These are phyloP conservation scores for Premnoplex brunnescens DNA, from an alignment of 2,797 vertebrate genomes.

Conservation along the genomic window DNA sequence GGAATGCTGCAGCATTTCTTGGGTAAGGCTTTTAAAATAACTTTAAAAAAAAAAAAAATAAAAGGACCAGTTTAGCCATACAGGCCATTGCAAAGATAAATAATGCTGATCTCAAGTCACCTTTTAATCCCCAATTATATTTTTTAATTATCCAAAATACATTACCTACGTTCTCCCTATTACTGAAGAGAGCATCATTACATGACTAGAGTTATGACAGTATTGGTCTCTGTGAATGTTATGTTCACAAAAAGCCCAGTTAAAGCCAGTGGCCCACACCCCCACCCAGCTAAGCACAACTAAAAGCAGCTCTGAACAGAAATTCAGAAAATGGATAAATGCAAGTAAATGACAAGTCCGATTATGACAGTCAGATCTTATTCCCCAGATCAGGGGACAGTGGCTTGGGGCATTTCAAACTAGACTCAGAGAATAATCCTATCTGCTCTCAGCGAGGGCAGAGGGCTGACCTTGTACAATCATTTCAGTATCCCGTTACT, in stretches of 20 bases:
- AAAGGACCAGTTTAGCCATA: background rate
- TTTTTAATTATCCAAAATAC: background rate
- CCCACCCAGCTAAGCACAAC: background rate
- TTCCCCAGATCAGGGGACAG: background rate
- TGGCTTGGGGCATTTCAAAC: background rate
- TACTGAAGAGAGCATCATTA: background rate
- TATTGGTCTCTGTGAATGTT: background rate
- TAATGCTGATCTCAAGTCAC: background rate
- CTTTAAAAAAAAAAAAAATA: too few relatives aligned
- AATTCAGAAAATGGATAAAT: background rate
- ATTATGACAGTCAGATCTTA: background rate
- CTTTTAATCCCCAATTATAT: background rate
- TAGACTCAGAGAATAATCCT: background rate
- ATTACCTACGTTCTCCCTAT: rapidly evolving
- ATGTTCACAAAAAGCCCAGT: background rate
- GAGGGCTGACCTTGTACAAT: background rate
- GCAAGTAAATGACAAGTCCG: background rate
- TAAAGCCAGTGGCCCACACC: background rate
- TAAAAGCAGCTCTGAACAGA: background rate
- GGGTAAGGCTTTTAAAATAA: background rate
- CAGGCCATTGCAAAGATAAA: background rate
- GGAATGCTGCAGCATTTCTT: background rate
- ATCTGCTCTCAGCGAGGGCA: background rate
- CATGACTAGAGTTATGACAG: background rate
- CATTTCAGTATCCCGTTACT: background rate